Evolutionary conservation across 1,140 invertebrate genomes (phyloP).

Genomic region (Sitobion miscanthi): DNA sequence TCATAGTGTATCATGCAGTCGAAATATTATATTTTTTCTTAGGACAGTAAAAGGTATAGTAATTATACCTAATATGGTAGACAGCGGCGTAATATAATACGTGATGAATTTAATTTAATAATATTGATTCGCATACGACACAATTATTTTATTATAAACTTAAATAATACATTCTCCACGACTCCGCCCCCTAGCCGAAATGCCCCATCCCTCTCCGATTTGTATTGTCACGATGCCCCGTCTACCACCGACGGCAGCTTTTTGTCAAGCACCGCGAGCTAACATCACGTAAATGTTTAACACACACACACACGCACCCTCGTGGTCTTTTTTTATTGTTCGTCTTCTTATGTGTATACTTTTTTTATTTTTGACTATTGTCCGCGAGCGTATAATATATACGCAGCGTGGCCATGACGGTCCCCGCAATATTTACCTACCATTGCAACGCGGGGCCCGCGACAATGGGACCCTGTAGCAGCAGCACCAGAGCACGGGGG

Average conservation of each 20-base stretch:
- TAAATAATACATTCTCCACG: background rate
- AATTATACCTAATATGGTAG: background rate
- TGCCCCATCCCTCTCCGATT: background rate
- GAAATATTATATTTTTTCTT: background rate
- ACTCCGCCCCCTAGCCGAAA: background rate
- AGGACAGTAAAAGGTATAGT: background rate
- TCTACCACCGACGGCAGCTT: background rate
- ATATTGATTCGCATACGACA: background rate
- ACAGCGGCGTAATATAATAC: too few relatives aligned
- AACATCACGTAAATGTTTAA: background rate
- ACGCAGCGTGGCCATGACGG: slow-evolving; percentile 16
- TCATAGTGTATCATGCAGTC: background rate
- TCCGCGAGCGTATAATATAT: background rate
- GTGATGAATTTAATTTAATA: background rate
- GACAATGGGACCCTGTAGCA: slow-evolving; percentile 18
- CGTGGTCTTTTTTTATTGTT: slow-evolving; percentile 38
- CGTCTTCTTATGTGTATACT: slow-evolving; percentile 12
- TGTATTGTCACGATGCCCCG: background rate
- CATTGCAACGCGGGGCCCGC: background rate
- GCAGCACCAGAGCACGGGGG: background rate
- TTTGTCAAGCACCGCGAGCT: slow-evolving; percentile 31
- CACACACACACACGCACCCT: background rate
- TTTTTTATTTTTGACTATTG: slow-evolving; percentile 27
- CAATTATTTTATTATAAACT: background rate
- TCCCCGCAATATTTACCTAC: slow-evolving; percentile 41